phyloP scores from a whole-genome alignment of 2,888 invertebrate species.

The Andrena dorsata region DNA sequence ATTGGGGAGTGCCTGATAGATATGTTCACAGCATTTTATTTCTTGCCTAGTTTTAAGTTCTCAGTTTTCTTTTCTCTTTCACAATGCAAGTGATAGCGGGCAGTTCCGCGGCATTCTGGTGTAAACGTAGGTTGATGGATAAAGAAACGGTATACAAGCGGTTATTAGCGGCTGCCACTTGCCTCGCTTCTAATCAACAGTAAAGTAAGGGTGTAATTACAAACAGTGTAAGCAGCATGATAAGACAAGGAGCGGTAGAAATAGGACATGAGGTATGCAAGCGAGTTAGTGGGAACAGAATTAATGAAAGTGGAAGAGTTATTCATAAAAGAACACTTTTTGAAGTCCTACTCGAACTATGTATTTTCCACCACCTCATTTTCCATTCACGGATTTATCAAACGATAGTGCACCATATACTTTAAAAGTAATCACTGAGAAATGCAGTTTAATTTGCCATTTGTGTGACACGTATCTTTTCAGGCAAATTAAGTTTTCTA shows the following conservation, averaged over 20 bases:
- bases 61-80: background rate
- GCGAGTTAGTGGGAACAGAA: background rate
- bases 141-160: conserved; percentile 11
- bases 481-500: too few relatives aligned
- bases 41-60: background rate
- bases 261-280: conserved; percentile 1
- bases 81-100: background rate
- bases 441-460: too few relatives aligned
- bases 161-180: conserved; percentile 4
- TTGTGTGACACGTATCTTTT: too few relatives aligned
- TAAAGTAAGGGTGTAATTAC: conserved; percentile 11
- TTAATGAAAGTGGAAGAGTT: background rate
- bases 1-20: background rate
- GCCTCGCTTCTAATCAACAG: background rate
- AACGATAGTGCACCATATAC: too few relatives aligned
- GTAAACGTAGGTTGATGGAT: background rate
- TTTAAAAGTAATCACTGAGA: too few relatives aligned
- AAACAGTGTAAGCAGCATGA: conserved; percentile 11
- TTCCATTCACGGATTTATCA: too few relatives aligned
- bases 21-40: background rate
- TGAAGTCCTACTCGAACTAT: too few relatives aligned
- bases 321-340: background rate
- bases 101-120: background rate
- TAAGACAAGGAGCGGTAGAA: conserved; percentile 3
- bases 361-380: too few relatives aligned